Conservation (phyloP, 2,888 invertebrate genomes). For the Bugulina stolonifera region DNA sequence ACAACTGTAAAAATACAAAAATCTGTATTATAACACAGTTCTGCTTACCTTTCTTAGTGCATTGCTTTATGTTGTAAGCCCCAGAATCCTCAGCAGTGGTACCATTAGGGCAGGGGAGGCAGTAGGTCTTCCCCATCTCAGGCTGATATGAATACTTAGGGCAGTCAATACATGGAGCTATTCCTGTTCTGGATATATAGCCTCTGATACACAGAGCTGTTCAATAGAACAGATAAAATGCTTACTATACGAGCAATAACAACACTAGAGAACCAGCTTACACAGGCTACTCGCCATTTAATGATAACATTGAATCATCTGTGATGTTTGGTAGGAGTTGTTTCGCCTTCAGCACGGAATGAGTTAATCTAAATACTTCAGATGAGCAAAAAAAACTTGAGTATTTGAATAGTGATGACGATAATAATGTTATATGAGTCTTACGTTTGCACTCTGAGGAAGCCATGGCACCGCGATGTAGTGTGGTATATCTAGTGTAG, state of each 20-base stretch:
- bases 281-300: too few relatives aligned
- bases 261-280: too few relatives aligned
- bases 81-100: conserved; percentile 37
- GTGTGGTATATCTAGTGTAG: conserved; percentile 26
- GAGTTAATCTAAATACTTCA: too few relatives aligned
- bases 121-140: conserved; percentile 48
- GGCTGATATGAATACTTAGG: conserved; percentile 54
- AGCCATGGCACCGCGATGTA: background rate
- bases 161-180: conserved; percentile 60
- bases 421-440: too few relatives aligned
- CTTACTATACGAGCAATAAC: too few relatives aligned
- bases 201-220: conserved; percentile 61
- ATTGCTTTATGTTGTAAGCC: conserved; percentile 38
- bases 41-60: conserved; percentile 38
- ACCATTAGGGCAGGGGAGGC: conserved; percentile 52
- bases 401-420: too few relatives aligned
- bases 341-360: too few relatives aligned
- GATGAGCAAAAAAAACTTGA: too few relatives aligned
- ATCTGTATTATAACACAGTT: too few relatives aligned
- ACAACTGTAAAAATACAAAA: too few relatives aligned
- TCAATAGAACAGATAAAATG: background rate
- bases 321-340: too few relatives aligned
- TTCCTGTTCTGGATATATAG: conserved; percentile 55
- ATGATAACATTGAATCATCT: too few relatives aligned
- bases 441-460: conserved; percentile 2